Evolutionary conservation across 2,113 vertebrate genomes (phyloP).

Genomic region (Microtus ochrogaster): DNA sequence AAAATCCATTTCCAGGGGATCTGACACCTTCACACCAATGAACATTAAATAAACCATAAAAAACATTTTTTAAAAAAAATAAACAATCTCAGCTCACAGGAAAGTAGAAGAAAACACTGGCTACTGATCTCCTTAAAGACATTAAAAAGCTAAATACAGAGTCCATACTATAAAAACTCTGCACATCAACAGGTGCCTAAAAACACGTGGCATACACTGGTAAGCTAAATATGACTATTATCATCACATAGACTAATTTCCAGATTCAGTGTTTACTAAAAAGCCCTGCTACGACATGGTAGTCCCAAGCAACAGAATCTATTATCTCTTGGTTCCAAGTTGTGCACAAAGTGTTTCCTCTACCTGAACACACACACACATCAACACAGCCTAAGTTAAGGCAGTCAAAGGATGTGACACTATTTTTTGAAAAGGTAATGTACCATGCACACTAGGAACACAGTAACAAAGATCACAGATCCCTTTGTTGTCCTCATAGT

Average conservation of each 20-base stretch:
- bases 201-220: background rate
- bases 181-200: background rate
- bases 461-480: background rate
- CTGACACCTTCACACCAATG: no score
- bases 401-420: background rate
- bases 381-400: background rate
- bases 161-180: background rate
- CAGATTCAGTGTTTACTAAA: background rate
- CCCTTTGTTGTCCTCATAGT: background rate
- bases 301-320: background rate
- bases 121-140: background rate
- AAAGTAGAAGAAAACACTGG: background rate
- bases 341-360: background rate
- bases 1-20: no score
- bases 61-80: no score
- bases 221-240: background rate
- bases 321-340: background rate
- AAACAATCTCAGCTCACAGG: background rate
- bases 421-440: background rate
- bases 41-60: no score
- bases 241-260: background rate
- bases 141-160: background rate
- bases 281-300: background rate
- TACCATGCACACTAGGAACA: background rate
- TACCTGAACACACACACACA: background rate